phyloP scores from a whole-genome alignment of 2,113 vertebrate genomes.

The Alligator mississippiensis region DNA sequence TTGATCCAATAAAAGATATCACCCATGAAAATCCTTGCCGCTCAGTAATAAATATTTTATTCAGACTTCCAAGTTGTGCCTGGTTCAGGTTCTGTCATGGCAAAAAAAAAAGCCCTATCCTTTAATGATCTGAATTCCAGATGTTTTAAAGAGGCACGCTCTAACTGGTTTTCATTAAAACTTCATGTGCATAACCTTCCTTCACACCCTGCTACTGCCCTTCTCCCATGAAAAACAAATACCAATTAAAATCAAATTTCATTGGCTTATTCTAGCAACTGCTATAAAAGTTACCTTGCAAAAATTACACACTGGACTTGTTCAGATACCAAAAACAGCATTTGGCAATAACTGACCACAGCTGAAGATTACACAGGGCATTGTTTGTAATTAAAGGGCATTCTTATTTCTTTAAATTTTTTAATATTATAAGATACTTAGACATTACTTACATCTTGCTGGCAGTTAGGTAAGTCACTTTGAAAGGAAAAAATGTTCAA shows the following conservation, averaged over 20 bases:
- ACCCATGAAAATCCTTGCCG: too few species aligned
- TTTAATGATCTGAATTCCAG: background rate
- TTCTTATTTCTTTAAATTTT: conserved; percentile 22
- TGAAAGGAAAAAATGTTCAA: conserved; percentile 17
- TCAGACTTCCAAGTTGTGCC: background rate
- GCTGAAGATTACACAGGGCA: conserved; percentile 25
- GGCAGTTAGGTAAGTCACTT: background rate
- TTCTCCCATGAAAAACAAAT: conserved; percentile 26
- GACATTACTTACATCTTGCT: conserved; percentile 14
- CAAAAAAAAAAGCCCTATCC: background rate
- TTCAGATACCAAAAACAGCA: conserved; percentile 45
- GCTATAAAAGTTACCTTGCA: conserved; percentile 32
- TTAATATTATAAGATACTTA: conserved; percentile 1
- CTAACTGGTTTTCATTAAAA: background rate
- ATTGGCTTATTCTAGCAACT: conserved; percentile 31
- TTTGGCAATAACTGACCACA: conserved; percentile 44
- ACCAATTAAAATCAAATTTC: conserved; percentile 35
- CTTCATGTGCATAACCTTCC: background rate
- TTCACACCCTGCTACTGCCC: background rate
- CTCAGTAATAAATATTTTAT: background rate
- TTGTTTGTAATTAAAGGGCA: conserved; percentile 17
- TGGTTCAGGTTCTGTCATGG: background rate
- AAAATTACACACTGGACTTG: conserved; percentile 29
- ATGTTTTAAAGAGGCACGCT: conserved; percentile 4
- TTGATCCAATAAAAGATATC: too few species aligned